Conservation (phyloP, 2,113 vertebrate species). For the Psammodynastes pulverulentus region DNA sequence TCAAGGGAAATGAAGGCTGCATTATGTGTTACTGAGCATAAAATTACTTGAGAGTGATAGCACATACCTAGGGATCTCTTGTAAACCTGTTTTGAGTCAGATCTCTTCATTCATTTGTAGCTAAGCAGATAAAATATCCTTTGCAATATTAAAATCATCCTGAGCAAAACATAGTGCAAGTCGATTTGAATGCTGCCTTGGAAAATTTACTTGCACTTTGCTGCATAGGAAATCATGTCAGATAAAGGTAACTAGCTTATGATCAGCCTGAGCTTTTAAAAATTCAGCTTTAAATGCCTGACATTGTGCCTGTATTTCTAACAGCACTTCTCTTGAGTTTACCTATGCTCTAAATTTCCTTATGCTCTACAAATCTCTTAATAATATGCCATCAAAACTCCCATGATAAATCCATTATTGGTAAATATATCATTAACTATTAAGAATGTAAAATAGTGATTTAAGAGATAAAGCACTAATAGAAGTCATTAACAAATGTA, state of each 20-base stretch:
- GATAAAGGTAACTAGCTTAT: constrained; percentile 43
- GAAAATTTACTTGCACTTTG: constrained; percentile 58
- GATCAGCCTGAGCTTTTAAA: constrained; percentile 26
- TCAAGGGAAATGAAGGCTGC: constrained; percentile 40
- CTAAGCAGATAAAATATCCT: constrained; percentile 33
- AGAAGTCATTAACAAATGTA: constrained; percentile 44
- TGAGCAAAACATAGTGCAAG: constrained; percentile 18
- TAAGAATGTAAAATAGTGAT: constrained; percentile 30
- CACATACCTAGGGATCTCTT: constrained; percentile 24
- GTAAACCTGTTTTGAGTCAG: constrained; percentile 37
- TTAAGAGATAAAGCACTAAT: constrained; percentile 39
- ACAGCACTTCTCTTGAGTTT: constrained; percentile 22
- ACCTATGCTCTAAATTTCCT: constrained; percentile 20
- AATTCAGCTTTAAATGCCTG: constrained; percentile 61
- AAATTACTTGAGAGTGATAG: constrained; percentile 47
- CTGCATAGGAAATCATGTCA: constrained; percentile 46
- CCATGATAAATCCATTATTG: constrained; percentile 27
- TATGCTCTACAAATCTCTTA: constrained; percentile 52
- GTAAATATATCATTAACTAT: constrained; percentile 18
- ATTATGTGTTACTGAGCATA: constrained; percentile 23
- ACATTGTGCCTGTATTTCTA: constrained; percentile 34
- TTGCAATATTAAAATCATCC: constrained; percentile 50
- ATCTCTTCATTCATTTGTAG: constrained; percentile 40
- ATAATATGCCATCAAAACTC: constrained; percentile 39
- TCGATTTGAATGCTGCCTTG: constrained; percentile 45